phyloP scores from a whole-genome alignment of 2,888 invertebrate species.

The Crioceris asparagi region DNA sequence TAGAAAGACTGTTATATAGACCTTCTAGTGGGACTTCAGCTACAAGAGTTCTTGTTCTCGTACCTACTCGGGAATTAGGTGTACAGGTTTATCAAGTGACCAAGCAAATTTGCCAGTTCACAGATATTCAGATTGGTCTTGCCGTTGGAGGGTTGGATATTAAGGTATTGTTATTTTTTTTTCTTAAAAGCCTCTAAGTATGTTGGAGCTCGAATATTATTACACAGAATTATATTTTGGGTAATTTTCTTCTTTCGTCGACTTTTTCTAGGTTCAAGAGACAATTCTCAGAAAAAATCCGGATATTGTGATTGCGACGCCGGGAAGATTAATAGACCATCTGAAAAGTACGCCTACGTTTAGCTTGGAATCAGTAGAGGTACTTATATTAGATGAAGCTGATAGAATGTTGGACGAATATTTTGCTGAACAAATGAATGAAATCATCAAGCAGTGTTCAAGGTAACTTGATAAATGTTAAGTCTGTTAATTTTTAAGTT shows the following conservation, averaged over 20 bases:
- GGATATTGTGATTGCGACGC: slow-evolving; percentile 96
- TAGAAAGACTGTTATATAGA: slow-evolving; percentile 85
- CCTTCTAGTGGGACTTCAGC: slow-evolving; percentile 54
- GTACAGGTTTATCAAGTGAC: slow-evolving; percentile 96
- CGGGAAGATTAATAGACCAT: slow-evolving; percentile 95
- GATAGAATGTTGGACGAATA: slow-evolving; percentile 95
- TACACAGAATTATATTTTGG: no score
- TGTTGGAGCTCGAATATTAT: no score
- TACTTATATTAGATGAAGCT: slow-evolving; percentile 69
- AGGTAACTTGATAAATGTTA: slow-evolving; percentile 33
- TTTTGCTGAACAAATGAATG: slow-evolving; percentile 98
- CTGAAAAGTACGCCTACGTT: slow-evolving; percentile 92
- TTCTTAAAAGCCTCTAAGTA: no score
- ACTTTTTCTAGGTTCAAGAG: slow-evolving; percentile 40
- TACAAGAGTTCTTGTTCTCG: slow-evolving; percentile 82
- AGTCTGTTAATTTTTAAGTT: no score
- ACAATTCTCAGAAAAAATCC: slow-evolving; percentile 73
- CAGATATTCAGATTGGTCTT: slow-evolving; percentile 67
- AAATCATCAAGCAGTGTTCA: slow-evolving; percentile 88
- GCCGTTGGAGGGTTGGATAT: slow-evolving; percentile 84
- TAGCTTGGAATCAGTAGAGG: slow-evolving; percentile 78
- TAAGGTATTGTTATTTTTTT: no score
- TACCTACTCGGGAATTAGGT: slow-evolving; percentile 94
- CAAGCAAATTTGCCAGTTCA: slow-evolving; percentile 80
- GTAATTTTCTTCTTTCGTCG: no score